Conservation (phyloP, 2,888 invertebrate genomes). For the Agrotis ipsilon region DNA sequence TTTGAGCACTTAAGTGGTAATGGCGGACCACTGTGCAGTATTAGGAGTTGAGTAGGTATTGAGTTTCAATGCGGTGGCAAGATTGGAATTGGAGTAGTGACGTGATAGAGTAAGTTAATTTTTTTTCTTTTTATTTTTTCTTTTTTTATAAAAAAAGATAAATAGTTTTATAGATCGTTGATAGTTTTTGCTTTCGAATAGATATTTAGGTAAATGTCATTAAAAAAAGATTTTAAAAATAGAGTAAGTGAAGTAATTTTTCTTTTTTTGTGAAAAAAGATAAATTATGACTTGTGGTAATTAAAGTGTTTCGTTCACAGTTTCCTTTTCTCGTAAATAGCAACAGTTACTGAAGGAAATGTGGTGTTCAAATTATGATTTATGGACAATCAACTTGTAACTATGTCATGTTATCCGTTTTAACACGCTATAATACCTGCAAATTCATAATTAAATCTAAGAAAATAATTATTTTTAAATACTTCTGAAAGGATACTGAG, state of each 20-base stretch:
- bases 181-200: too few species aligned
- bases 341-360: slow-evolving; percentile 3
- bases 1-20: slow-evolving; percentile 71
- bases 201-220: too few species aligned
- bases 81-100: slow-evolving; percentile 27
- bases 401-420: not conserved
- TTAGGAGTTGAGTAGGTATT: slow-evolving; percentile 56
- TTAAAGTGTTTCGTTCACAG: not conserved
- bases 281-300: not conserved
- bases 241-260: not conserved
- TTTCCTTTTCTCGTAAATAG: slow-evolving; percentile 19
- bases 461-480: not conserved
- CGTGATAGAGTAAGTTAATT: slow-evolving; percentile 7
- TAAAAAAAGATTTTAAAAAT: too few species aligned
- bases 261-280: slow-evolving; percentile 3
- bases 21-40: slow-evolving; percentile 58
- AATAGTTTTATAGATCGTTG: too few species aligned
- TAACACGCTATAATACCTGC: not conserved
- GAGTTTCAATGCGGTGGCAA: slow-evolving; percentile 22
- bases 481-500: too few species aligned
- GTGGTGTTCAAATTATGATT: slow-evolving; percentile 20
- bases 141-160: not conserved
- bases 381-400: slow-evolving; percentile 22
- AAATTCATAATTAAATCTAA: not conserved
- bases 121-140: not conserved